phyloP scores from a whole-genome alignment of 2,113 vertebrate species.

The Condylura cristata region DNA sequence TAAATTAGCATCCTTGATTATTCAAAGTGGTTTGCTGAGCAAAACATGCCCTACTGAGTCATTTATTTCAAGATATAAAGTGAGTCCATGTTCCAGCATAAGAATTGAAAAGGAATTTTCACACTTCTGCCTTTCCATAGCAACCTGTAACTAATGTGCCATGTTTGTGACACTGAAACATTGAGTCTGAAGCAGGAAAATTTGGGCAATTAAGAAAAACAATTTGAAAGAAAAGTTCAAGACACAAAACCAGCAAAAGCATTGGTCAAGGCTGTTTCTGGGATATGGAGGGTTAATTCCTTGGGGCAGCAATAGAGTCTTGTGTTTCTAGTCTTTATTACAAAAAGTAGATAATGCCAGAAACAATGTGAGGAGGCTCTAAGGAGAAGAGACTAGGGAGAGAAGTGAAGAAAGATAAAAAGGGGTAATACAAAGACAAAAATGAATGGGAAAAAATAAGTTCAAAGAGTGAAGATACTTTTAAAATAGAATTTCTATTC shows the following conservation, averaged over 20 bases:
- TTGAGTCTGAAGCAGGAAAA: background rate
- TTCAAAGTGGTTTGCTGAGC: background rate
- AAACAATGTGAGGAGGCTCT: background rate
- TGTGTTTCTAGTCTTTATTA: background rate
- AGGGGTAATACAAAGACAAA: background rate
- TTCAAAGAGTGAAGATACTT: background rate
- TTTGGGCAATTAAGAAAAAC: constrained; percentile 19
- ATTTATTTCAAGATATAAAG: background rate
- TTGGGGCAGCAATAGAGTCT: background rate
- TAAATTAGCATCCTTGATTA: background rate
- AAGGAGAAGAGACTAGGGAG: background rate
- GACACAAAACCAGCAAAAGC: background rate
- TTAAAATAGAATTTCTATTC: background rate
- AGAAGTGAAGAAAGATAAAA: background rate
- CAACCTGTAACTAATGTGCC: background rate
- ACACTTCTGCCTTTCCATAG: background rate
- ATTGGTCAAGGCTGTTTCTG: background rate
- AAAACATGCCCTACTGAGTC: background rate
- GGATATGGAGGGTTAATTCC: background rate
- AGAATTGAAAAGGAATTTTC: background rate
- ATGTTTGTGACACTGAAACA: background rate
- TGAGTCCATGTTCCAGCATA: background rate
- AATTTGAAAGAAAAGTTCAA: background rate
- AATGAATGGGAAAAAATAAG: background rate
- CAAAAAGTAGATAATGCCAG: background rate